These are phyloP conservation scores for Leptobrachium leishanense DNA, from an alignment of 2,113 vertebrate genomes.

Conservation along the genomic window DNA sequence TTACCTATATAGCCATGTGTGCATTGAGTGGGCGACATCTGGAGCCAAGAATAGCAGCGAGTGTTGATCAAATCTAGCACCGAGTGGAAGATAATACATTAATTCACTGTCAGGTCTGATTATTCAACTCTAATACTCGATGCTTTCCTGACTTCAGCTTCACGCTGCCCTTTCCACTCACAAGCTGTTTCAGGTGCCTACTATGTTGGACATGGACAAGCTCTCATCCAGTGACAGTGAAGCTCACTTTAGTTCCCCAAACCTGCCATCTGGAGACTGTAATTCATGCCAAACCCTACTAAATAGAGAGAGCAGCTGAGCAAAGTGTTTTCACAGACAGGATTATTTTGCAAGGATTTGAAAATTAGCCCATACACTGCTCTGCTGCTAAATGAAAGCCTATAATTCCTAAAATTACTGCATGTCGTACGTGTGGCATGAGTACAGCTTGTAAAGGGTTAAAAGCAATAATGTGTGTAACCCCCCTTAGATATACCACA, in stretches of 20 bases:
- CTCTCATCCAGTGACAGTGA: slow-evolving; percentile 8
- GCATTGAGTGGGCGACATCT: neutral
- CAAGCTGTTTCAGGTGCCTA: slow-evolving; percentile 27
- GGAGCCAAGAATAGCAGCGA: neutral
- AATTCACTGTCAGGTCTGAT: slow-evolving; percentile 36
- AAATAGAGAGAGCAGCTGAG: slow-evolving; percentile 12
- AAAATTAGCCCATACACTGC: slow-evolving; percentile 6
- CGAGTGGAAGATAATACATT: slow-evolving; percentile 11
- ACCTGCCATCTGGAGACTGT: slow-evolving; percentile 34
- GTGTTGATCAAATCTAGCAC: neutral
- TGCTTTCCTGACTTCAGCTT: slow-evolving; percentile 7
- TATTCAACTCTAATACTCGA: slow-evolving; percentile 17
- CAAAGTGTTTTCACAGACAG: slow-evolving; percentile 32
- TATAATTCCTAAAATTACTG: neutral
- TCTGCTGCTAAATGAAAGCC: neutral
- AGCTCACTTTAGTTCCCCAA: slow-evolving; percentile 24
- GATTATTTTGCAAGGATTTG: slow-evolving; percentile 24
- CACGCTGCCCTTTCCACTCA: neutral
- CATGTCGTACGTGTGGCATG: no score
- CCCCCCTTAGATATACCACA: no score
- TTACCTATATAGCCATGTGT: neutral
- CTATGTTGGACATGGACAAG: neutral
- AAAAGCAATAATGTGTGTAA: no score
- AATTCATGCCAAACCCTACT: slow-evolving; percentile 21
- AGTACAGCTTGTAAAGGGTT: no score